A percentile compares a stretch with the other conserved stretches of the same genome.
Conservation (phyloP, 2,113 vertebrate genomes). For the Phyllostomus discolor region DNA sequence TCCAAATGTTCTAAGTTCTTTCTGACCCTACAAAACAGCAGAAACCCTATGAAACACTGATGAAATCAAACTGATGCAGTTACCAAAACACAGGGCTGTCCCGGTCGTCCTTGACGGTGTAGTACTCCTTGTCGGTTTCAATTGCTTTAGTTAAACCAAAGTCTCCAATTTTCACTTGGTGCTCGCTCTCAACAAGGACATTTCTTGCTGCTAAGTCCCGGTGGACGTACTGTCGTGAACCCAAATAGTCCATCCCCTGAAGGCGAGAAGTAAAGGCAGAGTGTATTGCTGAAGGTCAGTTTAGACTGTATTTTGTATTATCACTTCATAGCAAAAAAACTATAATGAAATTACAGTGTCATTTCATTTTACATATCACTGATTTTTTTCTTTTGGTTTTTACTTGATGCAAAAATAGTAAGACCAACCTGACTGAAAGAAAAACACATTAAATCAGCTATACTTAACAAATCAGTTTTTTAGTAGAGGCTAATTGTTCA, state of each 20-base stretch:
- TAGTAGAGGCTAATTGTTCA: not conserved
- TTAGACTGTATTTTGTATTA: not conserved
- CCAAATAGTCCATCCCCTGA: conserved; percentile 97
- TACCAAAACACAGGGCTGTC: conserved; percentile 98
- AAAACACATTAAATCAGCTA: not conserved
- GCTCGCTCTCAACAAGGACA: conserved; percentile 94
- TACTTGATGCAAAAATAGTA: not conserved
- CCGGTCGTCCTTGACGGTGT: conserved; percentile 94
- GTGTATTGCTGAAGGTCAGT: not conserved
- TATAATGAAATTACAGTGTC: too few species aligned
- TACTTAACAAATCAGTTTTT: not conserved
- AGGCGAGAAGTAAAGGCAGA: not conserved
- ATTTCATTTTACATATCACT: not conserved
- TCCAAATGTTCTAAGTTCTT: not conserved
- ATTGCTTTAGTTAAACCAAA: conserved; percentile 98
- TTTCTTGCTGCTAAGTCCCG: conserved; percentile 96
- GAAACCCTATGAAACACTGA: not conserved
- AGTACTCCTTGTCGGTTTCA: conserved; percentile 95
- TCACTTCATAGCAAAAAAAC: not conserved
- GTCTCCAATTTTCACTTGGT: conserved; percentile 96
- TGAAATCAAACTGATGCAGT: not conserved
- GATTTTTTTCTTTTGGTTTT: not conserved
- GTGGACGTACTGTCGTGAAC: conserved; percentile 93
- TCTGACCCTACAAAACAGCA: not conserved
- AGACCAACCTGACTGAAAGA: not conserved